Evolutionary conservation across 2,888 invertebrate species (phyloP).

Genomic region (Taenaris catops): DNA sequence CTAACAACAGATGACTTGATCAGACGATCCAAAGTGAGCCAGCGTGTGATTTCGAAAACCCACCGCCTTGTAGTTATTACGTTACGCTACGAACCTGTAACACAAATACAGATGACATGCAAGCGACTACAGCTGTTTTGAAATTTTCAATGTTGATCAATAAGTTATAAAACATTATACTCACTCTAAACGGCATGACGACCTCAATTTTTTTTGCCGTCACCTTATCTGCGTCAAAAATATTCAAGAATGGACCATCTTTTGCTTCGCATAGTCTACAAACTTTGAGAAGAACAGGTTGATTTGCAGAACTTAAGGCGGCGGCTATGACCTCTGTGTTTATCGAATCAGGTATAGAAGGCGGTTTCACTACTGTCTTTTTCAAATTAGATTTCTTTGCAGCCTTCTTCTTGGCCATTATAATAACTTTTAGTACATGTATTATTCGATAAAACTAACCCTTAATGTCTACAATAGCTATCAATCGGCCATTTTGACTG

Average conservation of each 20-base stretch:
- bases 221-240: conserved; percentile 60
- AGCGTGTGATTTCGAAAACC: too few relatives aligned
- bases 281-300: conserved; percentile 48
- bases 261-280: conserved; percentile 68
- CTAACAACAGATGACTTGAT: too few relatives aligned
- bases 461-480: conserved; percentile 8
- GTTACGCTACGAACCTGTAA: too few relatives aligned
- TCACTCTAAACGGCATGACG: conserved; percentile 67
- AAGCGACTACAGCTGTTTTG: conserved; percentile 3
- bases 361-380: conserved; percentile 33
- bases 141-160: background rate
- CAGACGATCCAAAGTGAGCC: too few relatives aligned
- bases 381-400: conserved; percentile 31
- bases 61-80: too few relatives aligned
- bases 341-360: conserved; percentile 22
- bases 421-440: background rate
- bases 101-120: too few relatives aligned
- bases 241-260: conserved; percentile 71
- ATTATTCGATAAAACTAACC: background rate
- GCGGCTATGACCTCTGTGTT: conserved; percentile 38
- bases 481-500: conserved; percentile 22
- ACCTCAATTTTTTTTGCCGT: conserved; percentile 66
- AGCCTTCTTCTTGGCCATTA: conserved; percentile 21
- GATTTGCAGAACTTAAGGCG: conserved; percentile 35
- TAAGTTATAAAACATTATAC: conserved; percentile 18